These are phyloP conservation scores for Didymodactylos carnosus DNA, from an alignment of 2,888 invertebrate genomes.

Conservation along the genomic window DNA sequence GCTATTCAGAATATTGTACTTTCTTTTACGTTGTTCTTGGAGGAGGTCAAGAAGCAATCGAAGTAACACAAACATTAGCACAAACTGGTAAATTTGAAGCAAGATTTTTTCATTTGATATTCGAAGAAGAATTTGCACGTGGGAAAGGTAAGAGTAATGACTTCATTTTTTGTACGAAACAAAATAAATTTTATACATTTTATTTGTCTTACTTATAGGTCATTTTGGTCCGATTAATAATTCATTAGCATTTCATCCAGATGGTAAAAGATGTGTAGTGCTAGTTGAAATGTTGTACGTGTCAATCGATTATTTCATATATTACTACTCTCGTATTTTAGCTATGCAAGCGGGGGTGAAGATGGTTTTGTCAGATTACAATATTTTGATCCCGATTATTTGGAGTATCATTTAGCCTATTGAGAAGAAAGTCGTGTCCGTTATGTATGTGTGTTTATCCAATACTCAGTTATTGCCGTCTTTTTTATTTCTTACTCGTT, in stretches of 20 bases:
- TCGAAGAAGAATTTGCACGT: slow-evolving; percentile 84
- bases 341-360: slow-evolving; percentile 89
- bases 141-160: too few species aligned
- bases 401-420: slow-evolving; percentile 3
- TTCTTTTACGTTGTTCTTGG: slow-evolving; percentile 87
- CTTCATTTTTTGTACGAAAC: too few species aligned
- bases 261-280: slow-evolving; percentile 57
- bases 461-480: too few species aligned
- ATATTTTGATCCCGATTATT: slow-evolving; percentile 76
- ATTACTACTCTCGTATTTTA: slow-evolving; percentile 20
- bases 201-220: too few species aligned
- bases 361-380: slow-evolving; percentile 93
- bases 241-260: slow-evolving; percentile 88
- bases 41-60: slow-evolving; percentile 98
- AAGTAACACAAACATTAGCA: slow-evolving; percentile 80
- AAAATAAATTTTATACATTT: too few species aligned
- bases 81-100: slow-evolving; percentile 90
- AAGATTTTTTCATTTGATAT: slow-evolving; percentile 74
- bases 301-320: background rate
- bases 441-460: too few species aligned
- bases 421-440: too few species aligned
- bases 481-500: too few species aligned
- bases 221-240: slow-evolving; percentile 99
- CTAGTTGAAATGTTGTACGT: too few species aligned
- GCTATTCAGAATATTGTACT: slow-evolving; percentile 29